phyloP scores from a whole-genome alignment of 1,140 invertebrate genomes.

The Leptinotarsa texana region DNA sequence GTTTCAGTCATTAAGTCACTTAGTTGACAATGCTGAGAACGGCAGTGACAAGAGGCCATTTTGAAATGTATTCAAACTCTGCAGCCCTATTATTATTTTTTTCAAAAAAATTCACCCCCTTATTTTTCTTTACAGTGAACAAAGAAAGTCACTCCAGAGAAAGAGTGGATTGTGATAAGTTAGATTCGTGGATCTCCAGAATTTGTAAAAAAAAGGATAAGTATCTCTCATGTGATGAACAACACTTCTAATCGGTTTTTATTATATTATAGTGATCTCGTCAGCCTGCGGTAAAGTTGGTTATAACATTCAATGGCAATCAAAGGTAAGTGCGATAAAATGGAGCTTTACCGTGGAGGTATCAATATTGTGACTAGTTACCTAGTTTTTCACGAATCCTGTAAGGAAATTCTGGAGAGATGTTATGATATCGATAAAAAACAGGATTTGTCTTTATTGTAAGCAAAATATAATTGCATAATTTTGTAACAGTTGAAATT shows the following conservation, averaged over 20 bases:
- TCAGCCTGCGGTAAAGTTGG: not conserved
- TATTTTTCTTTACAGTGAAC: conserved; percentile 22
- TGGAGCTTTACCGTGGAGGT: too few relatives aligned
- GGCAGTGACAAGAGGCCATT: not conserved
- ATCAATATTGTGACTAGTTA: too few relatives aligned
- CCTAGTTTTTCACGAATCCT: too few relatives aligned
- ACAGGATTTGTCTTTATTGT: too few relatives aligned
- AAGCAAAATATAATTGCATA: too few relatives aligned
- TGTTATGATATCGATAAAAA: too few relatives aligned
- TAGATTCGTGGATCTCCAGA: not conserved
- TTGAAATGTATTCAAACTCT: conserved; percentile 18
- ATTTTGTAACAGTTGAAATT: too few relatives aligned
- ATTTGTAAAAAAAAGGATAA: conserved; percentile 20
- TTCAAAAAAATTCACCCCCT: not conserved
- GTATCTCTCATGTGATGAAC: not conserved
- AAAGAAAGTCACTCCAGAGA: not conserved
- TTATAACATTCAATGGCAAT: too few relatives aligned
- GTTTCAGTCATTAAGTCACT: not conserved
- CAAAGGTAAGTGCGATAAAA: too few relatives aligned
- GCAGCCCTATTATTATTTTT: not conserved
- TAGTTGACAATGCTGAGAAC: not conserved
- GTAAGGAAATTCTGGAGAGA: too few relatives aligned
- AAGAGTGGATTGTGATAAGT: not conserved
- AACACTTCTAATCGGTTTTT: not conserved
- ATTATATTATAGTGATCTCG: not conserved